phyloP scores from a whole-genome alignment of 2,888 invertebrate genomes.

The Loripinus fragilis region DNA sequence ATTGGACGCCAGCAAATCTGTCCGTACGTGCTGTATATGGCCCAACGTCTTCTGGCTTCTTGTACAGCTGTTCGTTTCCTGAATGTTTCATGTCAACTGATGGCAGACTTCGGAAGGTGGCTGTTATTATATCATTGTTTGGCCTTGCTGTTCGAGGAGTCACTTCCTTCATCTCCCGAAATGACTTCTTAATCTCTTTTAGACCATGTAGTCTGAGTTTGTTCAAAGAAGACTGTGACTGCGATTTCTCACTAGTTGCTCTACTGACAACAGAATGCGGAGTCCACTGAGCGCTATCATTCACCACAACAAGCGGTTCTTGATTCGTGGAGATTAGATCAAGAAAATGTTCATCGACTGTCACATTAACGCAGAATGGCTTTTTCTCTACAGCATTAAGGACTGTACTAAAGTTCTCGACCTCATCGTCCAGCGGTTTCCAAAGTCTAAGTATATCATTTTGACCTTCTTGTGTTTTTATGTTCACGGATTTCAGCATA shows the following conservation, averaged over 20 bases:
- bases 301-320: slow-evolving; percentile 50
- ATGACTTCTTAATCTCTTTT: background rate
- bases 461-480: slow-evolving; percentile 55
- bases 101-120: slow-evolving; percentile 1
- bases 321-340: slow-evolving; percentile 46
- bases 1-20: slow-evolving; percentile 1
- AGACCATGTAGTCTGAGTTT: background rate
- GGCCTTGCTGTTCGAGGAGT: background rate
- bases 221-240: background rate
- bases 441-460: slow-evolving; percentile 53
- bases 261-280: slow-evolving; percentile 34
- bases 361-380: slow-evolving; percentile 55
- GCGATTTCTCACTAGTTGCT: slow-evolving; percentile 24
- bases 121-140: background rate
- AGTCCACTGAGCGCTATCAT: slow-evolving; percentile 57
- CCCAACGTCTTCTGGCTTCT: background rate
- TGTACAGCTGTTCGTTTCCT: background rate
- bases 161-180: background rate
- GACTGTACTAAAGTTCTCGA: slow-evolving; percentile 50
- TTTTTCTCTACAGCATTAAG: slow-evolving; percentile 55
- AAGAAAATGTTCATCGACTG: slow-evolving; percentile 45
- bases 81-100: background rate
- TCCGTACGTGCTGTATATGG: slow-evolving; percentile 3
- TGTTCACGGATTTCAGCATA: slow-evolving; percentile 45
- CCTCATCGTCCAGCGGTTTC: slow-evolving; percentile 57